phyloP scores from a whole-genome alignment of 37 sponge, comb jelly and placozoan genomes.

The Cliona cf. orientalis region DNA sequence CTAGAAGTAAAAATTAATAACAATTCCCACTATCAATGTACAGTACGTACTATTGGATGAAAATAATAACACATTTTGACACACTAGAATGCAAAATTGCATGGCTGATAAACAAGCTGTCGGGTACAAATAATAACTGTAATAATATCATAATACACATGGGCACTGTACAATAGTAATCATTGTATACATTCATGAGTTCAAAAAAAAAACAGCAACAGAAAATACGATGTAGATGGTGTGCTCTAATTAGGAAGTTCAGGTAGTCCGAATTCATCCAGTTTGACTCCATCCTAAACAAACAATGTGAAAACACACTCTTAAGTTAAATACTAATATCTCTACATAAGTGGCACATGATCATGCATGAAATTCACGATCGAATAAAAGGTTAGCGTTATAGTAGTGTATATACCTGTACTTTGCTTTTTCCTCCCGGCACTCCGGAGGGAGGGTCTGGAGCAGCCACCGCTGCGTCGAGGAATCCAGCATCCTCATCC shows the following conservation, averaged over 20 bases:
- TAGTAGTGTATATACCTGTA: not conserved
- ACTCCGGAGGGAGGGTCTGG: constrained; percentile 90
- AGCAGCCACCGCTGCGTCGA: constrained; percentile 82
- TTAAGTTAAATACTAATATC: not conserved
- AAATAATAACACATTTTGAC: too few relatives aligned
- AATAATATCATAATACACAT: not conserved
- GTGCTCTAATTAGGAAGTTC: too few relatives aligned
- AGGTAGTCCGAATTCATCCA: constrained; percentile 97
- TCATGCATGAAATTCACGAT: not conserved
- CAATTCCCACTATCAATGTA: too few relatives aligned
- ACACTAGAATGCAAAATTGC: too few relatives aligned
- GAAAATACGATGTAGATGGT: too few relatives aligned
- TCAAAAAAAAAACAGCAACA: too few relatives aligned
- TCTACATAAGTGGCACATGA: not conserved
- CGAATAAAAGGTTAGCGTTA: not conserved
- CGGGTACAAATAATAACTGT: too few relatives aligned
- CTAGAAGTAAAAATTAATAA: too few relatives aligned
- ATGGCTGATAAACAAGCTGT: too few relatives aligned
- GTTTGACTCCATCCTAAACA: constrained; percentile 76
- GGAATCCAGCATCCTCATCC: constrained; percentile 89
- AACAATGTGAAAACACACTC: constrained; percentile 4
- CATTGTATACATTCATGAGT: not conserved
- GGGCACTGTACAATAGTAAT: not conserved
- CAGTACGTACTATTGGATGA: too few relatives aligned
- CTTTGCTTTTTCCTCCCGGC: constrained; percentile 34